Conservation (phyloP, 2,113 vertebrate genomes). For the Scomber japonicus region DNA sequence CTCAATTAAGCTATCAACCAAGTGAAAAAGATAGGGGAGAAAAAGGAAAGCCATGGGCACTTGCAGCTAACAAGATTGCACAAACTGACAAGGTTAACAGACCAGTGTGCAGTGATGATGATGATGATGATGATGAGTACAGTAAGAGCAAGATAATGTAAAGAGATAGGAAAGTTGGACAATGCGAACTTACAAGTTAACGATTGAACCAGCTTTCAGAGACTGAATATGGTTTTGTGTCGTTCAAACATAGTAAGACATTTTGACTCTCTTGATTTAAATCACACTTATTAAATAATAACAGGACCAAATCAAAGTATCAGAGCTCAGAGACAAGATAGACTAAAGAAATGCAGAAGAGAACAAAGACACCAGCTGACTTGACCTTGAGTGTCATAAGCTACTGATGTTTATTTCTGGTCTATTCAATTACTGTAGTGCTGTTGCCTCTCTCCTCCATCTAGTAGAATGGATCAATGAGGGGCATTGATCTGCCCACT, state of each 20-base stretch:
- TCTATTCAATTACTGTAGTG: slow-evolving; percentile 65
- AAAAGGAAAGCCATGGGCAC: neutral
- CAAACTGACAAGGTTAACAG: neutral
- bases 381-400: slow-evolving; percentile 63
- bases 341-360: slow-evolving; percentile 23
- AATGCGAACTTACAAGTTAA: neutral
- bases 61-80: neutral
- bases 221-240: neutral
- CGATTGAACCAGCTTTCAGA: neutral
- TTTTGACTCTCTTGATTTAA: too few relatives aligned
- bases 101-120: neutral
- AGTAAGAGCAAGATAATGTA: neutral
- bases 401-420: slow-evolving; percentile 63
- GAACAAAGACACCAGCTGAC: slow-evolving; percentile 23
- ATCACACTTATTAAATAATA: too few relatives aligned
- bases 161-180: neutral
- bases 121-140: neutral
- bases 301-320: too few relatives aligned
- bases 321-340: neutral
- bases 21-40: neutral
- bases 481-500: slow-evolving; percentile 68
- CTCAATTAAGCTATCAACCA: neutral
- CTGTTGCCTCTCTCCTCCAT: slow-evolving; percentile 51
- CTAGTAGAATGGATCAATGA: slow-evolving; percentile 68
- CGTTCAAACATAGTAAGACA: too few relatives aligned